Evolutionary conservation across 2,113 vertebrate species (phyloP).

Genomic region (Varanus salvator): DNA sequence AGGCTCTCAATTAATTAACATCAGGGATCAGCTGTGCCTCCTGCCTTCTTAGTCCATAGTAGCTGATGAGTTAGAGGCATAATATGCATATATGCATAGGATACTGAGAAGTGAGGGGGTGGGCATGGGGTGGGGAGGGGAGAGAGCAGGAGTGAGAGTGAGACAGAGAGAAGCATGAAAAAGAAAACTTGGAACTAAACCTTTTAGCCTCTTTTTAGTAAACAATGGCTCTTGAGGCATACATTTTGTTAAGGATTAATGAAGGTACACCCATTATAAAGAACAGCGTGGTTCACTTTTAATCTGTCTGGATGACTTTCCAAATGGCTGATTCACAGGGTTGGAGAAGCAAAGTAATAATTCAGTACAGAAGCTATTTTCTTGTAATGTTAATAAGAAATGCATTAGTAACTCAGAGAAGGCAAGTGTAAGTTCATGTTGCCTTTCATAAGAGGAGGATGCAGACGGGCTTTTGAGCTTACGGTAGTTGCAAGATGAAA

Average conservation of each 20-base stretch:
- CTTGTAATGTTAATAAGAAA: not conserved
- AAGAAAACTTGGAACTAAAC: not conserved
- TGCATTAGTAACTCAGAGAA: not conserved
- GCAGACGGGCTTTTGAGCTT: not conserved
- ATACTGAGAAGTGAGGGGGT: not conserved
- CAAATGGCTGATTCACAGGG: not conserved
- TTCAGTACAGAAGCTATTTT: not conserved
- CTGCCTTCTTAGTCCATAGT: not conserved
- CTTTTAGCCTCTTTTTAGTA: not conserved
- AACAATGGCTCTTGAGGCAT: not conserved
- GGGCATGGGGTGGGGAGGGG: too few species aligned
- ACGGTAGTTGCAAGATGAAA: not conserved
- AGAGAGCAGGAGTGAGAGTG: not conserved
- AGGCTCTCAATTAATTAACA: not conserved
- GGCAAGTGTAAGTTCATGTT: not conserved
- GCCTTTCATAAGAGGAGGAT: not conserved
- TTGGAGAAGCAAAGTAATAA: not conserved
- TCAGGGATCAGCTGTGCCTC: rapidly evolving
- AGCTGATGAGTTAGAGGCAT: not conserved
- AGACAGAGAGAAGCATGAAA: not conserved
- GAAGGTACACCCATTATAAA: not conserved
- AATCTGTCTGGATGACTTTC: not conserved
- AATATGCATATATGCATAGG: not conserved
- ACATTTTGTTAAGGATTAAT: not conserved
- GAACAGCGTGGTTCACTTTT: not conserved